phyloP scores from a whole-genome alignment of 2,888 invertebrate species.

The Agrotis exclamationis region DNA sequence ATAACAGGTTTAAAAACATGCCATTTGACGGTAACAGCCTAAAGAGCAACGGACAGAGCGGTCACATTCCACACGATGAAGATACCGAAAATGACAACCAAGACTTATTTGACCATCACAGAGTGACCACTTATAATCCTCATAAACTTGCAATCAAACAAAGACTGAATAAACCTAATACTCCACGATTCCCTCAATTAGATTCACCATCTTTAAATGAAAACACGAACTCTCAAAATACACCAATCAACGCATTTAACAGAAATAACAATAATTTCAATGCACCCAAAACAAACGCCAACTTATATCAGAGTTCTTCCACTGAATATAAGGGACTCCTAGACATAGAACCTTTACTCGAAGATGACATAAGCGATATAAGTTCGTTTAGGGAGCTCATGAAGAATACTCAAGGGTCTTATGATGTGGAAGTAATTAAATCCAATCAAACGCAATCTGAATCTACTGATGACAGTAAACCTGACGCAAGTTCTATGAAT shows the following conservation, averaged over 20 bases:
- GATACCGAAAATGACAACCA: constrained; percentile 85
- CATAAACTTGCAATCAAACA: constrained; percentile 81
- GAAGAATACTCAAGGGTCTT: constrained; percentile 86
- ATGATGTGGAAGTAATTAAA: constrained; percentile 91
- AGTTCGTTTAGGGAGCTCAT: constrained; percentile 87
- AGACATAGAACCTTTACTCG: constrained; percentile 91
- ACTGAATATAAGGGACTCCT: constrained; percentile 89
- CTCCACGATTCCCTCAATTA: constrained; percentile 76
- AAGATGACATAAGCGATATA: constrained; percentile 90
- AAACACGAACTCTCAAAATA: constrained; percentile 65
- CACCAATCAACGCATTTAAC: constrained; percentile 70
- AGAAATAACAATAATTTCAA: constrained; percentile 71
- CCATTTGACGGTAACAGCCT: constrained; percentile 89
- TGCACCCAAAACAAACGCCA: constrained; percentile 71
- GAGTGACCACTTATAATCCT: constrained; percentile 88
- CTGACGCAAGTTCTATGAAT: constrained; percentile 86
- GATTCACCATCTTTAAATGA: constrained; percentile 72
- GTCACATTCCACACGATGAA: constrained; percentile 84
- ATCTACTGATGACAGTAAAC: constrained; percentile 81
- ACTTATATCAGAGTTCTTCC: constrained; percentile 77
- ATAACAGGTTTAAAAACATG: constrained; percentile 86
- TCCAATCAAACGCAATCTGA: constrained; percentile 78
- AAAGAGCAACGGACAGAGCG: constrained; percentile 85
- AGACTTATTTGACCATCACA: constrained; percentile 85
- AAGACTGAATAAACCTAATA: constrained; percentile 83